Percentiles rank a stretch among this genome's conserved stretches.
Evolutionary conservation across 1,140 invertebrate species (phyloP).

Genomic region (Drosophila hydei): DNA sequence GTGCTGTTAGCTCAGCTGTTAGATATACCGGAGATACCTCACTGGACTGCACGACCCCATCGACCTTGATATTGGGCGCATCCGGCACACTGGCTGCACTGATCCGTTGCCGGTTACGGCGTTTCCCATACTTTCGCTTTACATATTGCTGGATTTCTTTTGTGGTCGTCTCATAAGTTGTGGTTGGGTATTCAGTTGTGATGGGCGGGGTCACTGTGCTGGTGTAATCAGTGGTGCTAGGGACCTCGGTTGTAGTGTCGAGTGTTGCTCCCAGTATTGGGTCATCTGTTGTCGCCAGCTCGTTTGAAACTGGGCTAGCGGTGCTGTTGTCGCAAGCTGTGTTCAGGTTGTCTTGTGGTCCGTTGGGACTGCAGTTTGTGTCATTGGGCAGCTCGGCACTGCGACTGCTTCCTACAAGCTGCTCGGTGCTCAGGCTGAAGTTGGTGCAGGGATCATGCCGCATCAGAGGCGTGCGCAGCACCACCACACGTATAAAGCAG

Average conservation of each 20-base stretch:
- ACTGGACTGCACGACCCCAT: conserved; percentile 57
- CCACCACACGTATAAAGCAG: conserved; percentile 53
- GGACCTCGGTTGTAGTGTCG: no score
- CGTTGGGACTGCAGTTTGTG: no score
- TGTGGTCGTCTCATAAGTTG: conserved; percentile 1
- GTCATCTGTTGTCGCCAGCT: not conserved
- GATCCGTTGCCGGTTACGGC: conserved; percentile 9
- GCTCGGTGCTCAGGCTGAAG: conserved; percentile 41
- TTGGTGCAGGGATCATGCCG: conserved; percentile 61
- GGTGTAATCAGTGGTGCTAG: no score
- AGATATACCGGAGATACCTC: conserved; percentile 53
- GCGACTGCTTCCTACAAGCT: no score
- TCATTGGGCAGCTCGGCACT: not conserved
- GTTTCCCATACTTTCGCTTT: not conserved
- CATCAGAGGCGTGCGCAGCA: conserved; percentile 51
- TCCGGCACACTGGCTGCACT: conserved; percentile 44
- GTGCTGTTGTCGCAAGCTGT: conserved; percentile 13
- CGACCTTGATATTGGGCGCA: conserved; percentile 54
- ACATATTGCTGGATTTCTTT: no score
- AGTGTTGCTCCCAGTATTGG: no score
- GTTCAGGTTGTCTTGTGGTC: no score
- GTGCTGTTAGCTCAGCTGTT: conserved; percentile 32
- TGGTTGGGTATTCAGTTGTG: conserved; percentile 2
- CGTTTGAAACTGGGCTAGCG: not conserved
- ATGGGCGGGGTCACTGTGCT: not conserved